Percentiles rank a stretch among this genome's conserved stretches.
phyloP scores from a whole-genome alignment of 2,113 vertebrate genomes.

The Chloropsis cyanopogon region DNA sequence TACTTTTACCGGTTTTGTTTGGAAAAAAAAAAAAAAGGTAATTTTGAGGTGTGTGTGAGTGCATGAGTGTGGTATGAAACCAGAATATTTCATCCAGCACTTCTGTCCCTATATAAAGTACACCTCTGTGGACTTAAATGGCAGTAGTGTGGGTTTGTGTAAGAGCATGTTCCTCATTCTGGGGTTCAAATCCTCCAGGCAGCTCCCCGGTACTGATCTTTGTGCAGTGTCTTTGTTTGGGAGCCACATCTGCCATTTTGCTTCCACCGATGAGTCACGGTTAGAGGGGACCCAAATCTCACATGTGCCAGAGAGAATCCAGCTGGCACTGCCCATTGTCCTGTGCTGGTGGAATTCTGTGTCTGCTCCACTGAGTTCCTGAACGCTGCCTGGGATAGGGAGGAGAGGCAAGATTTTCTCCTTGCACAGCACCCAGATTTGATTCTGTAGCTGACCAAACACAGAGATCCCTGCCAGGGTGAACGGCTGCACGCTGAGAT shows the following conservation, averaged over 20 bases:
- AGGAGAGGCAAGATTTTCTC: background rate
- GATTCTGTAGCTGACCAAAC: background rate
- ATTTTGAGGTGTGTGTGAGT: background rate
- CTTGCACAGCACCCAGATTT: background rate
- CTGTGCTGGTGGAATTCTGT: background rate
- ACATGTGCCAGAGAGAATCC: rapidly evolving
- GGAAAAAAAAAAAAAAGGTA: background rate
- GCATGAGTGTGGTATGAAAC: background rate
- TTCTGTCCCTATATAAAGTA: background rate
- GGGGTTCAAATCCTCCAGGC: background rate
- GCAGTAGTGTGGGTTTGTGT: background rate
- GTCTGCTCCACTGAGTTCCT: background rate
- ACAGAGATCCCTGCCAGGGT: background rate
- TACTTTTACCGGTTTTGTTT: background rate
- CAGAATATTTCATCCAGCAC: background rate
- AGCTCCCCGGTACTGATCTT: background rate
- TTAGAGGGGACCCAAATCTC: background rate
- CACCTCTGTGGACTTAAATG: background rate
- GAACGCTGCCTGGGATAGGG: background rate
- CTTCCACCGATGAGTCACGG: rapidly evolving
- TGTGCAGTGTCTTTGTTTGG: background rate
- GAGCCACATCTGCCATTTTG: rapidly evolving
- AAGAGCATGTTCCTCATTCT: rapidly evolving
- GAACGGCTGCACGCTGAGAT: background rate
- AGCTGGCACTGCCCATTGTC: rapidly evolving